Evolutionary conservation across 2,888 invertebrate genomes (phyloP), one percentile per base, ranked within the genome.

Genomic region (Acrocyrtus sp.): DNA sequence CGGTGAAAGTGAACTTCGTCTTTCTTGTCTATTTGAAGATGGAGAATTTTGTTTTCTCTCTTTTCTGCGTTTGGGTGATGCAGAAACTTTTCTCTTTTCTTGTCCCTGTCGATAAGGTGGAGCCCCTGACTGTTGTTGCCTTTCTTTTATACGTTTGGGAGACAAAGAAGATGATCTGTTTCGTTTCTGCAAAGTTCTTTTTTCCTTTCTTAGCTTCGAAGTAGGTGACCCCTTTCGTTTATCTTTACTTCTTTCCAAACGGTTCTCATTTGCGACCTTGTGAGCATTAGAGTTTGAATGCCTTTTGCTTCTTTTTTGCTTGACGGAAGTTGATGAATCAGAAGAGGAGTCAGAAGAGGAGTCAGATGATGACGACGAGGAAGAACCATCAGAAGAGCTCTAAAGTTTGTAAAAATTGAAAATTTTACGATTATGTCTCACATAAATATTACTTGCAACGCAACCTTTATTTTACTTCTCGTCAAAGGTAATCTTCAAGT

Each of bases 381-480:
- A 73, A 48, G 73, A 74, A 34, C 47, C 54, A 1, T 72, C 69
- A 6, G 72, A n/a, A n/a, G n/a, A n/a, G n/a, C n/a, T n/a, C n/a
- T n/a, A n/a, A n/a, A n/a, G n/a, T n/a, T n/a, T n/a, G n/a, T n/a
- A n/a, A n/a, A n/a, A n/a, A n/a, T n/a, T n/a, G n/a, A n/a, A n/a
- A n/a, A n/a, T n/a, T n/a, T n/a, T n/a, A n/a, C n/a, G n/a, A n/a
- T n/a, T n/a, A n/a, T n/a, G n/a, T n/a, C n/a, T n/a, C n/a, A n/a
- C n/a, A n/a, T n/a, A n/a, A n/a, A n/a, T n/a, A n/a, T n/a, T n/a
- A n/a, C n/a, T n/a, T n/a, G n/a, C n/a, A n/a, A n/a, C n/a, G n/a
- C n/a, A n/a, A n/a, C n/a, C n/a, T n/a, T n/a, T n/a, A n/a, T n/a
- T n/a, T n/a, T n/a, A n/a, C n/a, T n/a, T n/a, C n/a, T n/a, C n/a